Conservation (phyloP, 2,888 invertebrate species). For the Spodoptera littoralis region DNA sequence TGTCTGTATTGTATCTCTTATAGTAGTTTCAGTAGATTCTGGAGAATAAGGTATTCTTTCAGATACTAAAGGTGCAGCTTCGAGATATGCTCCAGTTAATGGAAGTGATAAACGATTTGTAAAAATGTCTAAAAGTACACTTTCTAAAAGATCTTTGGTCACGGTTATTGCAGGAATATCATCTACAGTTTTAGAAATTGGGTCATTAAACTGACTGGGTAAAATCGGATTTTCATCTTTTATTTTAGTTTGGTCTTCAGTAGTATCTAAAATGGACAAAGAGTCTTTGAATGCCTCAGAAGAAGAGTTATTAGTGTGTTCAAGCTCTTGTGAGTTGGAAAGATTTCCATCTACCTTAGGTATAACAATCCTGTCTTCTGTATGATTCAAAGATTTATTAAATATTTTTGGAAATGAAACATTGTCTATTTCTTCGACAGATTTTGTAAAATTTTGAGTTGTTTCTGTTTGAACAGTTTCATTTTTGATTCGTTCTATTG, state of each 20-base stretch:
- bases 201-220: too few species aligned
- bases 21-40: background rate
- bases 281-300: background rate
- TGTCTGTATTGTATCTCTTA: background rate
- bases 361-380: background rate
- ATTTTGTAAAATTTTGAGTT: too few species aligned
- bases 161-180: conserved; percentile 3
- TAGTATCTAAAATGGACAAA: background rate
- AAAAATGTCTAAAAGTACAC: conserved; percentile 6
- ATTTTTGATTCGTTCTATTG: too few species aligned
- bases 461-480: too few species aligned
- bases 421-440: too few species aligned
- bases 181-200: too few species aligned
- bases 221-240: background rate
- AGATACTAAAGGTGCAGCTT: background rate
- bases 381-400: too few species aligned
- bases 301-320: background rate
- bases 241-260: background rate
- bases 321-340: background rate
- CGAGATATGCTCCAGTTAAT: background rate
- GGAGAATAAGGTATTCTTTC: background rate
- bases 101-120: background rate
- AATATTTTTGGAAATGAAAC: too few species aligned
- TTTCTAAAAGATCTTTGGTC: conserved; percentile 19
- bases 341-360: background rate